Evolutionary conservation across 2,888 invertebrate genomes (phyloP).

Genomic region (Metellina segmentata): DNA sequence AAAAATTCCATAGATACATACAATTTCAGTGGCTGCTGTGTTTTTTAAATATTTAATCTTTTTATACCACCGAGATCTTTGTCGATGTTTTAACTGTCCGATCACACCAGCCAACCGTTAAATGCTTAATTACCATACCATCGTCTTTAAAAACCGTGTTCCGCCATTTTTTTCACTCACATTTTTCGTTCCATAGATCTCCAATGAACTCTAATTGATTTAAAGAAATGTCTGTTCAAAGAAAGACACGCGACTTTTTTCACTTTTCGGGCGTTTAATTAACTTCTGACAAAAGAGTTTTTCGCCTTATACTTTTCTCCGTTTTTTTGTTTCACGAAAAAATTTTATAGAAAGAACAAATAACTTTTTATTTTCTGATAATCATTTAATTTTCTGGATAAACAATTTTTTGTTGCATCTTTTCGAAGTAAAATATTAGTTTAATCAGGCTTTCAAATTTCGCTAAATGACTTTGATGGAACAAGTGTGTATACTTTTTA

Average conservation of each 20-base stretch:
- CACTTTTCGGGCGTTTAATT: constrained; percentile 47
- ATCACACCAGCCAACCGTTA: constrained; percentile 48
- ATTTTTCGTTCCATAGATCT: background rate
- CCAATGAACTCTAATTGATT: constrained; percentile 25
- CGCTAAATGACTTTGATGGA: too few species aligned
- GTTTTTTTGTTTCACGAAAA: constrained; percentile 6
- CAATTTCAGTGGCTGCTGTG: too few species aligned
- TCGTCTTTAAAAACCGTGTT: constrained; percentile 50
- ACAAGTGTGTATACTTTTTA: too few species aligned
- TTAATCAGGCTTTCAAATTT: background rate
- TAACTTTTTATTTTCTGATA: constrained; percentile 34
- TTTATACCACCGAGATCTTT: constrained; percentile 13
- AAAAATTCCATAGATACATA: too few species aligned
- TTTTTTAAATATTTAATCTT: constrained; percentile 1
- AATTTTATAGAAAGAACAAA: constrained; percentile 33
- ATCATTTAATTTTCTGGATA: constrained; percentile 36
- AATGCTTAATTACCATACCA: constrained; percentile 56
- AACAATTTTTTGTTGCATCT: background rate
- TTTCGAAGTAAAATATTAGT: constrained; percentile 25
- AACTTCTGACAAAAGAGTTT: constrained; percentile 38
- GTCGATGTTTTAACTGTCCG: constrained; percentile 30
- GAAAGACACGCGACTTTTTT: constrained; percentile 3
- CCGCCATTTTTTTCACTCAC: background rate
- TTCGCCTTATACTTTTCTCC: background rate
- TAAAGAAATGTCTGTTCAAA: constrained; percentile 42